Conservation (phyloP, 2,797 vertebrate species). For the Schizothorax lantsangensis region DNA sequence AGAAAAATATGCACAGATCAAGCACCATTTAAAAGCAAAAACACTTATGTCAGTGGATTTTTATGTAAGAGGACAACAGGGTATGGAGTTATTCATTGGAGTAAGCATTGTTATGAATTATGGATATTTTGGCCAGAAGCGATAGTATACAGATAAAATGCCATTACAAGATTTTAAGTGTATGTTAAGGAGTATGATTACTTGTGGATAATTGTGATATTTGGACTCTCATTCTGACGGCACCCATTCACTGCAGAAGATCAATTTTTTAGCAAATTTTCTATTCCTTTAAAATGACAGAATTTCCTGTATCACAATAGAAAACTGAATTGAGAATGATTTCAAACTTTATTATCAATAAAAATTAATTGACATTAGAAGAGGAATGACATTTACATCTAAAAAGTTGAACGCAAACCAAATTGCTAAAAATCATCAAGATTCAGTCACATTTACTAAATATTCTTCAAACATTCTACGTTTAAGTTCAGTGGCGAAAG, state of each 20-base stretch:
- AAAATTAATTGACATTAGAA: neutral
- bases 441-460: neutral
- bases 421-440: neutral
- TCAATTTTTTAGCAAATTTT: neutral
- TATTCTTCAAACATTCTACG: neutral
- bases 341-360: neutral
- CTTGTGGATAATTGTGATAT: neutral
- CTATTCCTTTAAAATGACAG: neutral
- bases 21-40: neutral
- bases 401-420: neutral
- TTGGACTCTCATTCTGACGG: neutral
- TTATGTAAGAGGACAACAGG: too few relatives aligned
- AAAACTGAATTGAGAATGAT: neutral
- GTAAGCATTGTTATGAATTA: neutral
- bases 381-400: neutral
- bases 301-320: neutral
- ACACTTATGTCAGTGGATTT: too few relatives aligned
- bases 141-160: neutral
- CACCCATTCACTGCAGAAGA: neutral
- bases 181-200: neutral
- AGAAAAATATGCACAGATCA: neutral
- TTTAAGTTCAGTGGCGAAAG: neutral
- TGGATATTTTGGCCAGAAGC: neutral
- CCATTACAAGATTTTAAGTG: neutral
- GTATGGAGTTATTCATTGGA: neutral